Percentiles rank a stretch among this genome's conserved stretches.
Evolutionary conservation across 2,797 vertebrate species (phyloP).

Genomic region (Synanceia verrucosa): DNA sequence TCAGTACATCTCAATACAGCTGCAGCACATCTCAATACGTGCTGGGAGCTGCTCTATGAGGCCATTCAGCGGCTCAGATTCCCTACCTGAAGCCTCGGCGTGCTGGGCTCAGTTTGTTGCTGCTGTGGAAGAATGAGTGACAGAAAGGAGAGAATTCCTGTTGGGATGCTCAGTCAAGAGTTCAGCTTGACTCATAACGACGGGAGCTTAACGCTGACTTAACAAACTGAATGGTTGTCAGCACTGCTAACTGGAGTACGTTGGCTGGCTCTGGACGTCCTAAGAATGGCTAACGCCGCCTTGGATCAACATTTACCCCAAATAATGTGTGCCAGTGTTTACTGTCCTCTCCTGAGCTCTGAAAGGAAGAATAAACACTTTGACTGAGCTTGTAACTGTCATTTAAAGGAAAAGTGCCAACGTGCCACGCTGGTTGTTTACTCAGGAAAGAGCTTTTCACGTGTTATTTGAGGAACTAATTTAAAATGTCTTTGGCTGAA

Average conservation of each 20-base stretch:
- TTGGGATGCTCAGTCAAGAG: conserved; percentile 69
- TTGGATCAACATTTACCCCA: conserved; percentile 56
- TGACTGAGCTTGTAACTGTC: conserved; percentile 24
- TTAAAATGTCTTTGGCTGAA: neutral
- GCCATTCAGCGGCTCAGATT: conserved; percentile 51
- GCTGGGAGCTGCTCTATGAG: conserved; percentile 44
- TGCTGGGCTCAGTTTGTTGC: conserved; percentile 50
- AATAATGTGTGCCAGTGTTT: conserved; percentile 62
- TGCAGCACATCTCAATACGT: conserved; percentile 65
- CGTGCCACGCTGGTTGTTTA: neutral
- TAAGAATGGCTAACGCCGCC: conserved; percentile 45
- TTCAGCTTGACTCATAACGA: conserved; percentile 74
- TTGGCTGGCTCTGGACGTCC: conserved; percentile 35
- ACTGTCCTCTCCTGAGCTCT: conserved; percentile 46
- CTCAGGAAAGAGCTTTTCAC: too few relatives aligned
- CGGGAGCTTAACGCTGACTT: conserved; percentile 71
- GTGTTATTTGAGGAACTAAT: too few relatives aligned
- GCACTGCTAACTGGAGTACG: conserved; percentile 46
- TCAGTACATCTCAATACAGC: conserved; percentile 75
- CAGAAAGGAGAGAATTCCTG: conserved; percentile 67
- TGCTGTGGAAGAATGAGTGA: conserved; percentile 60
- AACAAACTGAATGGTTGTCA: conserved; percentile 75
- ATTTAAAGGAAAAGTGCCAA: conserved; percentile 4
- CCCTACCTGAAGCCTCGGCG: conserved; percentile 59
- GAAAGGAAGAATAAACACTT: conserved; percentile 49